Percentiles rank a stretch among this genome's conserved stretches.
These are phyloP conservation scores for Cyanistes caeruleus DNA, from an alignment of 2,113 vertebrate species.

Conservation along the genomic window DNA sequence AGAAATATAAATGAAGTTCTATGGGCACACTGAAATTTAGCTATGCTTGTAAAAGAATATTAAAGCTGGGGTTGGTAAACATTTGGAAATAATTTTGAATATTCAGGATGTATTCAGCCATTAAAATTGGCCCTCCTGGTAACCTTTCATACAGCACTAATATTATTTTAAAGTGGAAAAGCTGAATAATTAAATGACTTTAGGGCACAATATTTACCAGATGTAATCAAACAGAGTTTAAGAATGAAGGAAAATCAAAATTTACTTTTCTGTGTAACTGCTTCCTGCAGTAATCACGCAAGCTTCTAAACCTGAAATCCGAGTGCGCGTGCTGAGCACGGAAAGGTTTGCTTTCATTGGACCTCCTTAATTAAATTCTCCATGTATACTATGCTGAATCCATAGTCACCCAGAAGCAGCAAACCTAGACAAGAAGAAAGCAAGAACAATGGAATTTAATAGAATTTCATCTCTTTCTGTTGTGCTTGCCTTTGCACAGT, in stretches of 20 bases:
- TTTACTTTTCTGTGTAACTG: background rate
- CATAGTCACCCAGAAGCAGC: background rate
- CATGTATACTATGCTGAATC: background rate
- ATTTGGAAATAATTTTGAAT: slow-evolving; percentile 5
- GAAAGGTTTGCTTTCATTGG: background rate
- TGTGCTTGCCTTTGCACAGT: background rate
- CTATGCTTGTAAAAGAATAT: background rate
- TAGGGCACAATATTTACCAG: slow-evolving; percentile 36
- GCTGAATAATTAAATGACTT: slow-evolving; percentile 21
- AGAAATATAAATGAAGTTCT: background rate
- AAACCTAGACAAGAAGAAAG: background rate
- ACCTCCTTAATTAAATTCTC: background rate
- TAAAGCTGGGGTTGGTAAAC: background rate
- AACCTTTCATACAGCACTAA: background rate
- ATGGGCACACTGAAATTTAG: background rate
- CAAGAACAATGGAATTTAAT: background rate
- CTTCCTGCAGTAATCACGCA: background rate
- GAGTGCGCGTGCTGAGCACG: accelerated
- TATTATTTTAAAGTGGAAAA: slow-evolving; percentile 20
- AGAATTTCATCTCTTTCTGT: background rate
- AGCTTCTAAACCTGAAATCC: background rate
- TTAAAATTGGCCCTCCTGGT: slow-evolving; percentile 15
- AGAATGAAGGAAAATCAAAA: background rate
- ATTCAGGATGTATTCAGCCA: slow-evolving; percentile 2
- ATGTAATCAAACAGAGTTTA: slow-evolving; percentile 11